phyloP scores from a whole-genome alignment of 2,113 vertebrate genomes.

The Phycodurus eques region DNA sequence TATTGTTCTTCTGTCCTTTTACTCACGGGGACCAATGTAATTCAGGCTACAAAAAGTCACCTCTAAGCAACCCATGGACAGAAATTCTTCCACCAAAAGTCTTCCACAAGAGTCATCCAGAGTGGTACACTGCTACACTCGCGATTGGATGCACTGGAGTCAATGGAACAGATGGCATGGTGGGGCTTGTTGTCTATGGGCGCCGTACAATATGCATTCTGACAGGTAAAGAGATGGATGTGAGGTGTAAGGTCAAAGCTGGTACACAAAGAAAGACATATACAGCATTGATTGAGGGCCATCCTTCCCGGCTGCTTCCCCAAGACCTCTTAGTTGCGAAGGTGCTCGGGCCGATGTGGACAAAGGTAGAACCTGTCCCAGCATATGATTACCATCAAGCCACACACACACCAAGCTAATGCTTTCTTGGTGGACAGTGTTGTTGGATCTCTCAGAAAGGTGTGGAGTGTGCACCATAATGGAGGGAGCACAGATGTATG shows the following conservation, averaged over 20 bases:
- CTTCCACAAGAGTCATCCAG: slow-evolving; percentile 16
- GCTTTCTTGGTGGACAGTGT: not conserved
- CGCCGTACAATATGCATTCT: no score
- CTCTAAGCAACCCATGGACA: slow-evolving; percentile 12
- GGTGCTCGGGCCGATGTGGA: no score
- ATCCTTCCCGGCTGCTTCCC: no score
- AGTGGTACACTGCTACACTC: slow-evolving; percentile 11
- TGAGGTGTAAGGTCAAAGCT: no score
- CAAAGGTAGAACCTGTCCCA: not conserved
- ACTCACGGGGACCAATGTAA: slow-evolving; percentile 17
- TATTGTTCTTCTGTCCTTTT: slow-evolving; percentile 13
- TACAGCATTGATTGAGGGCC: no score
- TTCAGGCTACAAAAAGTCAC: slow-evolving; percentile 3
- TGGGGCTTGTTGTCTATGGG: no score
- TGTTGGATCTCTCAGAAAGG: not conserved
- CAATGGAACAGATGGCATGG: no score
- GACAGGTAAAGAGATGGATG: no score
- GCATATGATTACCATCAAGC: not conserved
- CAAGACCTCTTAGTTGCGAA: no score
- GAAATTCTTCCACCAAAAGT: slow-evolving; percentile 7
- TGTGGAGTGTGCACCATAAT: fast-evolving
- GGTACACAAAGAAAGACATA: no score
- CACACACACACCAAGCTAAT: not conserved
- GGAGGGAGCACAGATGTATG: not conserved
- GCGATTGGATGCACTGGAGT: not conserved